A percentile compares a stretch with the other conserved stretches of the same genome.
These are phyloP conservation scores for Heptranchias perlo DNA, from an alignment of 2,113 vertebrate species.

Conservation along the genomic window DNA sequence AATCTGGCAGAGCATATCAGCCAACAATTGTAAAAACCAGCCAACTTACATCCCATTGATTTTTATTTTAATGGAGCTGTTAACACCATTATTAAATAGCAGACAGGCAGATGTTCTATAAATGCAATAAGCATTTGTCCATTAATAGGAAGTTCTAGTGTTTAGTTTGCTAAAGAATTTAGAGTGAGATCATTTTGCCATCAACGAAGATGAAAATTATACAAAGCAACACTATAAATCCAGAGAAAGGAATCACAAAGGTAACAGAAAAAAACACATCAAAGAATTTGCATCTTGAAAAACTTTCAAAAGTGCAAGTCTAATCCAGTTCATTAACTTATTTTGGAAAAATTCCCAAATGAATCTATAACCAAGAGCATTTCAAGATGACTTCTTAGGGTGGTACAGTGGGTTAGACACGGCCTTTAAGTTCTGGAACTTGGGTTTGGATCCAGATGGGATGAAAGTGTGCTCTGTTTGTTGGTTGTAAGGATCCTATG, in stretches of 20 bases:
- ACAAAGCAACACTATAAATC: background rate
- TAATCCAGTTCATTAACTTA: background rate
- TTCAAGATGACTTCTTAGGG: background rate
- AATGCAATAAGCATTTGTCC: background rate
- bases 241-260: background rate
- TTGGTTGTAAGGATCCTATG: background rate
- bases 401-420: background rate
- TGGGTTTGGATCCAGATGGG: background rate
- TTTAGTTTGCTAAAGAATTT: background rate
- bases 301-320: background rate
- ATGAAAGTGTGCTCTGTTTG: background rate
- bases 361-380: background rate
- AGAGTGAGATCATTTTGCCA: background rate
- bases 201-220: background rate
- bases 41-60: background rate
- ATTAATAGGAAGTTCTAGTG: background rate
- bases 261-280: background rate
- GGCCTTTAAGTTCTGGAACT: background rate
- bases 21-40: background rate
- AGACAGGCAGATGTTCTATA: background rate
- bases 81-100: no score
- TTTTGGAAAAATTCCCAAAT: background rate
- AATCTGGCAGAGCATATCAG: no score
- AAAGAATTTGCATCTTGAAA: background rate
- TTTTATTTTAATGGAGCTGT: no score